A percentile compares a stretch with the other conserved stretches of the same genome.
phyloP scores from a whole-genome alignment of 2,113 vertebrate species.

The Mormoops blainvillei region DNA sequence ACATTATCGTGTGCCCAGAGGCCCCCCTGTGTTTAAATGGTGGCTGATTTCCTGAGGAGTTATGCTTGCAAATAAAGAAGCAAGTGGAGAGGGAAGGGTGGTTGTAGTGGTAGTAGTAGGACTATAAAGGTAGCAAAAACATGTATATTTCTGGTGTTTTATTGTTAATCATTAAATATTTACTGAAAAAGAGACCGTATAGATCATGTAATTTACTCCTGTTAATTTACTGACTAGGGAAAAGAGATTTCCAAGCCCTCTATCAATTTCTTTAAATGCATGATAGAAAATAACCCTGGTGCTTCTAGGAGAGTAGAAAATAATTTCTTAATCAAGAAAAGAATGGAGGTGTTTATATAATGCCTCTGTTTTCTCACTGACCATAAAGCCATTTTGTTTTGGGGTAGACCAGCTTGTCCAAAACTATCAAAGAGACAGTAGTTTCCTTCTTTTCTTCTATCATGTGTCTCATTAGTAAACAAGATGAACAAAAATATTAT shows the following conservation, averaged over 20 bases:
- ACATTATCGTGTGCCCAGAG: neutral
- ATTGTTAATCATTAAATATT: slow-evolving; percentile 18
- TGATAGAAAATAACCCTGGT: neutral
- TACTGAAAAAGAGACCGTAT: neutral
- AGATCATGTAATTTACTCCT: neutral
- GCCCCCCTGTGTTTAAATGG: neutral
- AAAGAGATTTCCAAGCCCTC: neutral
- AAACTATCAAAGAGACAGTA: neutral
- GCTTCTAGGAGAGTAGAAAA: neutral
- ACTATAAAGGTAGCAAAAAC: neutral
- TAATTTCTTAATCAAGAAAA: neutral
- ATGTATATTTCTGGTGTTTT: neutral
- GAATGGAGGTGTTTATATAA: neutral
- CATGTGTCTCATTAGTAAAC: neutral
- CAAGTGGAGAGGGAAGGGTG: neutral
- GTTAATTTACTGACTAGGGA: neutral
- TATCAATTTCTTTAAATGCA: neutral
- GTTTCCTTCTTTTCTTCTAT: neutral
- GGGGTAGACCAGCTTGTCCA: neutral
- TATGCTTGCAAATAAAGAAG: neutral
- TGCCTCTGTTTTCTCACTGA: neutral
- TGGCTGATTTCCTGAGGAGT: neutral
- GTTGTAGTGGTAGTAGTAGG: neutral
- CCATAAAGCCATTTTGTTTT: neutral
- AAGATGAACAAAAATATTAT: neutral